A percentile compares a stretch with the other conserved stretches of the same genome.
Evolutionary conservation across 2,113 vertebrate genomes (phyloP).

Genomic region (Trochalopteron elliotii): DNA sequence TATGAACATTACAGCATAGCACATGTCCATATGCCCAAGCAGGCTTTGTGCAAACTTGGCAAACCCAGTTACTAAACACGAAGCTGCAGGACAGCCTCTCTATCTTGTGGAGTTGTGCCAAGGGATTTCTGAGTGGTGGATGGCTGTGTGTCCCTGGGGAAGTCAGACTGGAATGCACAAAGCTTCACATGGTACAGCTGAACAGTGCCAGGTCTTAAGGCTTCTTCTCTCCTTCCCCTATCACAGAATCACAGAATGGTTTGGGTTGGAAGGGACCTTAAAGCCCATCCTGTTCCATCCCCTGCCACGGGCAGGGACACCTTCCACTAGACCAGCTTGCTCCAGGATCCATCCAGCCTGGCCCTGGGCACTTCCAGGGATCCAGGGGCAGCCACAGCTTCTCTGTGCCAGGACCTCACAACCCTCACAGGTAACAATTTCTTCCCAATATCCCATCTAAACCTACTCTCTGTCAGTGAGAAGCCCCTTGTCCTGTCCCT

Average conservation of each 20-base stretch:
- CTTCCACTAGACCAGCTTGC: accelerated
- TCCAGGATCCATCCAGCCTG: accelerated
- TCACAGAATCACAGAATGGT: background rate
- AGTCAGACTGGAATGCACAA: background rate
- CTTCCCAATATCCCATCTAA: background rate
- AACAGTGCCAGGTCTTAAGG: background rate
- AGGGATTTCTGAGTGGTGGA: background rate
- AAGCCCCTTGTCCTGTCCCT: no score
- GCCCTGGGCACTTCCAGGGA: background rate
- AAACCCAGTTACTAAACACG: conserved; percentile 4
- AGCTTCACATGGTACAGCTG: background rate
- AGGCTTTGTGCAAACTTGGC: background rate
- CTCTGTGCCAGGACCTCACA: background rate
- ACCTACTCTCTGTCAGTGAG: background rate
- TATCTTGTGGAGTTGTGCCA: background rate
- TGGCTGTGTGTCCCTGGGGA: accelerated
- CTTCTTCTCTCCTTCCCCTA: background rate
- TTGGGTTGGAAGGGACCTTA: background rate
- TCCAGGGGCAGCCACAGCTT: background rate
- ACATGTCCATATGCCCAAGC: background rate
- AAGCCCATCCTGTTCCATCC: accelerated
- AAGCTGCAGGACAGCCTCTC: conserved; percentile 34
- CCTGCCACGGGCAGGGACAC: background rate
- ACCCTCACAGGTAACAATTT: no score
- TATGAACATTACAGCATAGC: background rate